A percentile compares a stretch with the other conserved stretches of the same genome.
Conservation (phyloP, 2,797 vertebrate genomes). For the Margarornis squamiger region DNA sequence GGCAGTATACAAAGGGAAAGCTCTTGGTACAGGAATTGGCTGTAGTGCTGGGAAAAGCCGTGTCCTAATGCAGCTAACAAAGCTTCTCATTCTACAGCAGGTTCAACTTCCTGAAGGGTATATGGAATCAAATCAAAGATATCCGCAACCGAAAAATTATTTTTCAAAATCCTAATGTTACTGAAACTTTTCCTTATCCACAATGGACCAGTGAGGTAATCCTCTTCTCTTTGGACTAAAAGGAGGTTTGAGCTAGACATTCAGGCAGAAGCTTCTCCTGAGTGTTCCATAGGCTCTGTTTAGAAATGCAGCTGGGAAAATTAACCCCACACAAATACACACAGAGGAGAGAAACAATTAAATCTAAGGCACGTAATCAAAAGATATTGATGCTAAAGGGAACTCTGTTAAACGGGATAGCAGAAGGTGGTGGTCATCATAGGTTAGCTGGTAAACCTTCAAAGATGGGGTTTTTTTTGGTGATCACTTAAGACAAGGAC, state of each 20-base stretch:
- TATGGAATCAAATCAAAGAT: constrained; percentile 57
- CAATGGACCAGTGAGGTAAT: constrained; percentile 49
- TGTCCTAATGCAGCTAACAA: background rate
- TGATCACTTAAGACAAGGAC: background rate
- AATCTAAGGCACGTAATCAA: rapidly evolving
- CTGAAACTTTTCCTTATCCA: background rate
- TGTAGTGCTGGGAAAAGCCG: background rate
- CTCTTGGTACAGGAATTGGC: background rate
- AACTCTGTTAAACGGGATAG: background rate
- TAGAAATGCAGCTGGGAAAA: background rate
- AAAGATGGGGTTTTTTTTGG: background rate
- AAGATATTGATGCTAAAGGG: background rate
- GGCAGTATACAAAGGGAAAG: background rate
- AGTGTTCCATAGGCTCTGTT: background rate
- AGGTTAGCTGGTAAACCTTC: background rate
- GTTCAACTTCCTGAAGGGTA: constrained; percentile 51
- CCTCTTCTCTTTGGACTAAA: background rate
- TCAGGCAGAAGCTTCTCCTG: background rate
- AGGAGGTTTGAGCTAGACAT: background rate
- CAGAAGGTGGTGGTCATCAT: background rate
- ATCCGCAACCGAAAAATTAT: rapidly evolving
- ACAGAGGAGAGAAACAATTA: background rate
- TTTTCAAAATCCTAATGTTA: background rate
- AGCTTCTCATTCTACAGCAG: constrained; percentile 51
- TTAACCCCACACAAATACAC: background rate